These are phyloP conservation scores for Spinibarbus caldwelli DNA, from an alignment of 2,797 vertebrate species.

Conservation along the genomic window DNA sequence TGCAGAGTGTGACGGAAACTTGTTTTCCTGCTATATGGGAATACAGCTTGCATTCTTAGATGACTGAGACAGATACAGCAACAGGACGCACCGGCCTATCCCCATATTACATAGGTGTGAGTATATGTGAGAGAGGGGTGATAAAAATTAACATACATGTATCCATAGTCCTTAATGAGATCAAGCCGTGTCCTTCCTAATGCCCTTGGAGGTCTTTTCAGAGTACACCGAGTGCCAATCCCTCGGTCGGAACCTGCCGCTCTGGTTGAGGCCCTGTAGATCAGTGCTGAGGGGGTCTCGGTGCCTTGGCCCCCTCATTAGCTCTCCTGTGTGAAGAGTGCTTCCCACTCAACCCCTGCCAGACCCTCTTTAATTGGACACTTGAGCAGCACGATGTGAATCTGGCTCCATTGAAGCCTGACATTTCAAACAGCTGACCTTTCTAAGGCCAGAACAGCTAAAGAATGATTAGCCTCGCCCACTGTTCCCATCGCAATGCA, in stretches of 20 bases:
- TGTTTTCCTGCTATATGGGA: conserved; percentile 73
- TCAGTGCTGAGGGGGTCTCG: conserved; percentile 64
- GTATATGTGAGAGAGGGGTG: not conserved
- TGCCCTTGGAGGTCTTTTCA: conserved; percentile 26
- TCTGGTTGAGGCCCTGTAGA: conserved; percentile 33
- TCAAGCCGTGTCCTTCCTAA: not conserved
- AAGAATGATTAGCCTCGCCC: conserved; percentile 96
- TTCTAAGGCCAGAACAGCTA: conserved; percentile 93
- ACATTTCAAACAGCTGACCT: conserved; percentile 99
- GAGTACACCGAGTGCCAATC: not conserved
- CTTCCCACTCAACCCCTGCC: conserved; percentile 81
- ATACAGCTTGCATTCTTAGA: conserved; percentile 70
- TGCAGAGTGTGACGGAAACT: conserved; percentile 64
- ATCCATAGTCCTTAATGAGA: conserved; percentile 40
- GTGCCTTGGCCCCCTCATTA: conserved; percentile 75
- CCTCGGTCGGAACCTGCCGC: conserved; percentile 23
- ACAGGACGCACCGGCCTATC: conserved; percentile 67
- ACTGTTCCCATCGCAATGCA: conserved; percentile 90
- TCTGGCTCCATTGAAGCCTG: conserved; percentile 95
- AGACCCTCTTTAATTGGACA: conserved; percentile 97
- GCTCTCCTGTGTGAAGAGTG: conserved; percentile 67
- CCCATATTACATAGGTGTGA: conserved; percentile 42
- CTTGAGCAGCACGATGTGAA: conserved; percentile 83
- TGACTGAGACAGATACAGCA: conserved; percentile 66
- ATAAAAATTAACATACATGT: conserved; percentile 34